Percentiles rank a stretch among this genome's conserved stretches.
Conservation (phyloP, 2,797 vertebrate genomes). For the Thunnus albacares region DNA sequence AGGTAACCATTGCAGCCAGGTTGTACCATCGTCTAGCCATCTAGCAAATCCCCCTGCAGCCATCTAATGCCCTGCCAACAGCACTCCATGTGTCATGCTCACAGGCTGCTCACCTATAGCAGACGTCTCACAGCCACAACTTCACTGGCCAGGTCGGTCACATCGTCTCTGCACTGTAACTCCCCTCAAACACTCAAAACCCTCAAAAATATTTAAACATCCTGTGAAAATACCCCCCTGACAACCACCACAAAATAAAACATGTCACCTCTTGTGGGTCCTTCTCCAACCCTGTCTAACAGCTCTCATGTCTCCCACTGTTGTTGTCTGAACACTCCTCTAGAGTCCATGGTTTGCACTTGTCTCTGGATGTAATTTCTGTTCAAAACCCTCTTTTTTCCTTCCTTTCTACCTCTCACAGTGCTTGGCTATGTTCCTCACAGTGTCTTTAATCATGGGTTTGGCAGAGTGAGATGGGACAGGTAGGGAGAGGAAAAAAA, state of each 20-base stretch:
- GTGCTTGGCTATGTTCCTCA: slow-evolving; percentile 52
- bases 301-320: slow-evolving; percentile 57
- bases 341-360: slow-evolving; percentile 45
- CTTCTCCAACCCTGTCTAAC: slow-evolving; percentile 45
- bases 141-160: slow-evolving; percentile 47
- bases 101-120: slow-evolving; percentile 73
- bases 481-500: slow-evolving; percentile 28
- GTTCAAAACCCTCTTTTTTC: slow-evolving; percentile 36
- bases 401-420: slow-evolving; percentile 49
- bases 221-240: slow-evolving; percentile 23
- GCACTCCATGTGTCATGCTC: slow-evolving; percentile 58
- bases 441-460: slow-evolving; percentile 52
- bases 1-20: slow-evolving; percentile 49
- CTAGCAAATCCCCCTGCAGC: slow-evolving; percentile 45
- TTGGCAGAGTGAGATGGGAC: slow-evolving; percentile 43
- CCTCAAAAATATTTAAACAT: slow-evolving; percentile 51
- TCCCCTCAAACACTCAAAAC: slow-evolving; percentile 17
- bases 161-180: slow-evolving; percentile 18
- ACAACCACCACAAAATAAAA: slow-evolving; percentile 45
- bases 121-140: slow-evolving; percentile 66
- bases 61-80: slow-evolving; percentile 74
- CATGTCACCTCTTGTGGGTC: slow-evolving; percentile 50
- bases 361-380: slow-evolving; percentile 60
- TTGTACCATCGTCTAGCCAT: slow-evolving; percentile 55
- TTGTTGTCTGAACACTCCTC: slow-evolving; percentile 56